Evolutionary conservation across 2,888 invertebrate genomes (phyloP).

Genomic region (Agriopis aurantiaria): DNA sequence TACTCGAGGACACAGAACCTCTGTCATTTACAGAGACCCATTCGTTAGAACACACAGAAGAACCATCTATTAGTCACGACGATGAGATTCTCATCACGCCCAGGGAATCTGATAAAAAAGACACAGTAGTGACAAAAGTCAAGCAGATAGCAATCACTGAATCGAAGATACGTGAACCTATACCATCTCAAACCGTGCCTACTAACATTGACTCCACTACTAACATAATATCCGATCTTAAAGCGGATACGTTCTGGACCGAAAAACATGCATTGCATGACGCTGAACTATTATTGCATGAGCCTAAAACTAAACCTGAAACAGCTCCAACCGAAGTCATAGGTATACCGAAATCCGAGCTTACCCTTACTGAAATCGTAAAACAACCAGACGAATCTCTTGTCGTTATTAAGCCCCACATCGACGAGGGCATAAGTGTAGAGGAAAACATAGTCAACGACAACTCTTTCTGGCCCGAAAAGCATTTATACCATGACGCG

Average conservation of each 20-base stretch:
- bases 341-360: constrained; percentile 38
- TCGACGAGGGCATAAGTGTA: constrained; percentile 53
- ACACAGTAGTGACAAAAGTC: constrained; percentile 33
- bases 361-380: constrained; percentile 38
- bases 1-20: constrained; percentile 62
- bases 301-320: constrained; percentile 56
- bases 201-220: constrained; percentile 66
- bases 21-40: constrained; percentile 55
- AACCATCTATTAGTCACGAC: constrained; percentile 52
- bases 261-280: constrained; percentile 86
- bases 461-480: constrained; percentile 87
- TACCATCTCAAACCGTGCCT: constrained; percentile 43
- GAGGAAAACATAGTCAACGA: constrained; percentile 74
- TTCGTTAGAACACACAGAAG: constrained; percentile 57
- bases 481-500: constrained; percentile 88
- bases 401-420: constrained; percentile 39
- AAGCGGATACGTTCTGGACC: constrained; percentile 87
- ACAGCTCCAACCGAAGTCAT: constrained; percentile 39
- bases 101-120: constrained; percentile 55
- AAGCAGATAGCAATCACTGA: constrained; percentile 24
- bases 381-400: constrained; percentile 36
- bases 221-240: constrained; percentile 70
- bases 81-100: constrained; percentile 52
- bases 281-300: constrained; percentile 79
- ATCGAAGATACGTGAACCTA: constrained; percentile 31